Evolutionary conservation across 2,888 invertebrate species (phyloP), one percentile per base, ranked within the genome.

Genomic region (Portevinia maculata): DNA sequence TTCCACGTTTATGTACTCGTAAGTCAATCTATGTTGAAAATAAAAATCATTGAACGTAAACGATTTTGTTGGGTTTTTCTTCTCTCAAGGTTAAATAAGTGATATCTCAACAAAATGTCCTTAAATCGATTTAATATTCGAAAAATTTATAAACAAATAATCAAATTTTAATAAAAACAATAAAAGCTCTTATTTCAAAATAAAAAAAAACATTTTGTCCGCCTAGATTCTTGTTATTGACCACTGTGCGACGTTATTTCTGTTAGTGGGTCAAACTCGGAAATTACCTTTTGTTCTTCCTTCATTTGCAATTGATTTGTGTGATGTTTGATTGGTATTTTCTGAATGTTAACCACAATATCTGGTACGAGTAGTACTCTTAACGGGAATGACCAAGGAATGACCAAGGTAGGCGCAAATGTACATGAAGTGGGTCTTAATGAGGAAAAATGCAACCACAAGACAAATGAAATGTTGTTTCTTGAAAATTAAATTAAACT

Each of bases 211-310:
- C n/a, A n/a, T n/a, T n/a, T n/a, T n/a, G n/a, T n/a, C n/a, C n/a
- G n/a, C n/a, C n/a, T n/a, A n/a, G n/a, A n/a, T n/a, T n/a, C n/a
- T n/a, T n/a, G n/a, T n/a, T n/a, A n/a, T n/a, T n/a, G n/a, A n/a
- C n/a, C n/a, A n/a, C n/a, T n/a, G n/a, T n/a, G n/a, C n/a, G 44
- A 32, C 17, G 62, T 39, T 53, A 79, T 70, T 44, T 64, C 75
- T 69, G 64, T 59, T 64, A 75, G 69, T 81, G 69, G 79, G 79
- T 81, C 79, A 81, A 52, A 59, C 62, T 52, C 46, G 52, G 44
- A 81, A 64, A 75, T 70, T 64, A 64, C 57, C 75, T 70, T 75
- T 70, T 69, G 62, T 70, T 81, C 53, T 75, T 75, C 64, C 44
- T 64, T 53, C 65, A 44, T 79, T 44, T 79, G 48, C 75, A 75